Evolutionary conservation across 1,140 invertebrate genomes (phyloP).

Genomic region (Lucilia cuprina): DNA sequence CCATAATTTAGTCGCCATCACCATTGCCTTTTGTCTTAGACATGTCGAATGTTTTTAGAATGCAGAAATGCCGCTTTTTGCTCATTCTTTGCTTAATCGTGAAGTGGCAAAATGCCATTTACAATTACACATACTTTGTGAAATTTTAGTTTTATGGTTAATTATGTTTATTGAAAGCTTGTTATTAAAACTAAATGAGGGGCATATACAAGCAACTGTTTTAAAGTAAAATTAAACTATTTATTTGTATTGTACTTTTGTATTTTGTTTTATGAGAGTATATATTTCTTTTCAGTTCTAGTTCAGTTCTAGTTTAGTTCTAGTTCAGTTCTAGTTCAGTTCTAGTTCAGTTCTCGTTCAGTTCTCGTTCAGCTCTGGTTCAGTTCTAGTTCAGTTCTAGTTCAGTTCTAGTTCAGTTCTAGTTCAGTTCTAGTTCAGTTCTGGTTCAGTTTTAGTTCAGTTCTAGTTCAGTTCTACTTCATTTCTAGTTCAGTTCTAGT

Average conservation of each 20-base stretch:
- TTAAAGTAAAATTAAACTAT: neutral
- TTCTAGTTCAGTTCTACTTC: no score
- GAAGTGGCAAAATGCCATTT: conserved; percentile 32
- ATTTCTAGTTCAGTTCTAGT: no score
- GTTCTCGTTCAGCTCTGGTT: no score
- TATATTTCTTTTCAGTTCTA: no score
- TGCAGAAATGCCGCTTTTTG: neutral
- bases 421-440: no score
- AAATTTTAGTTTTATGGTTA: neutral
- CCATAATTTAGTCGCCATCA: conserved; percentile 11
- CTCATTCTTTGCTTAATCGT: neutral
- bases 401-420: no score
- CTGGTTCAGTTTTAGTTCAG: no score
- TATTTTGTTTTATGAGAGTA: neutral
- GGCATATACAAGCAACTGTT: neutral
- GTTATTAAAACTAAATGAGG: neutral
- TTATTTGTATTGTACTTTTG: neutral
- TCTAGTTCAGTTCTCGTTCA: no score
- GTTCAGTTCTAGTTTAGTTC: no score
- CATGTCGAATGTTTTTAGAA: neutral
- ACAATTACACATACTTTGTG: conserved; percentile 15
- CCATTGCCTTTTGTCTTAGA: neutral
- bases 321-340: no score
- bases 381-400: no score
- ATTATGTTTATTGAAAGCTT: conserved; percentile 8